Evolutionary conservation across 2,113 vertebrate genomes (phyloP), one percentile per base, ranked within the genome.

Genomic region (Parotia lawesii): DNA sequence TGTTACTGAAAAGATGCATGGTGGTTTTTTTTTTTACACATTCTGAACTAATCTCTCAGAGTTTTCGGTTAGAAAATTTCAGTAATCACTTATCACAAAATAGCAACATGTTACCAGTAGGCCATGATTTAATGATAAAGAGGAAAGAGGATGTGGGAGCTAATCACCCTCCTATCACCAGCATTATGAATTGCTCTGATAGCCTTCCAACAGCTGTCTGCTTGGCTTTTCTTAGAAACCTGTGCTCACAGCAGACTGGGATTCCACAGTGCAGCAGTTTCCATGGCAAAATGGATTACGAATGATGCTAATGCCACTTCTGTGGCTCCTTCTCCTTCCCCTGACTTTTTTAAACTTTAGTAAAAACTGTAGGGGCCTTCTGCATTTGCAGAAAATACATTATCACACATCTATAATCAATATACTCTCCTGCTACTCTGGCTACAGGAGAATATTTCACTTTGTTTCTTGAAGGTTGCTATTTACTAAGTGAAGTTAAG

Each of bases 231-330:
- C 80, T 72, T 94, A 61, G 84, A 85, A 96, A 93, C 79, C 62
- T 74, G 16, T 11, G 45, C 76, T 89, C 51, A 40, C 64, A 84
- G 48, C 66, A 85, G 87, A 65, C 45, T 76, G 84, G 62, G 87
- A 96, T 96, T 92, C 74, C 85, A 95, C 57, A 76, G 17, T 50
- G 82, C 78, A 64, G 45, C 77, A 60, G 95, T 97, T 97, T 95
- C 93, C 95, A 98, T 94, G 94, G 94, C 58, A 96, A 96, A 96
- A 95, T 42, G 84, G n/a, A 94, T 90, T 79, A 85, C 0, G 4
- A 94, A 86, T 66, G 57, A 58, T 89, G 37, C 57, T 86, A 80
- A 81, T 50, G 74, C 60, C 29, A 79, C 44, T 95, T 94, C 44
- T 71, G 12, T 56, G 50, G 61, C 50, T 87, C 87, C 44, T 79